phyloP scores from a whole-genome alignment of 2,888 invertebrate species.

The Kuschelorhynchus macadamiae region DNA sequence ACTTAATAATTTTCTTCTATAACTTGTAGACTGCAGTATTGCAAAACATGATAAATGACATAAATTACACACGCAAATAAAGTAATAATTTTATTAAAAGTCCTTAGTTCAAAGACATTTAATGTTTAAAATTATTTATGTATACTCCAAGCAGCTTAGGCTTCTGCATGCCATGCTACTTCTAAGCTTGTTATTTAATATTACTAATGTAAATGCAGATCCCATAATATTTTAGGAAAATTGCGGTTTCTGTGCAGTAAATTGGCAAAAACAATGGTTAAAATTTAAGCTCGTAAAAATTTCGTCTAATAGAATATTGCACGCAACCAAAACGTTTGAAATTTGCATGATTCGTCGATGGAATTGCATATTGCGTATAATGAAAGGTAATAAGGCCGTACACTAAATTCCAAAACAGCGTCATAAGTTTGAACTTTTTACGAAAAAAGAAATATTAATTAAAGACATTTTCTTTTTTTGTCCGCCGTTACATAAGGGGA shows the following conservation, averaged over 20 bases:
- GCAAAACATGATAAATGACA: no score
- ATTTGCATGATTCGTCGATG: slow-evolving; percentile 15
- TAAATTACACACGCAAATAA: no score
- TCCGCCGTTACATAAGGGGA: no score
- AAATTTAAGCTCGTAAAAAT: slow-evolving; percentile 30
- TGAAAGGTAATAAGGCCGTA: background rate
- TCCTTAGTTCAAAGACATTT: background rate
- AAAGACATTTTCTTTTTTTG: no score
- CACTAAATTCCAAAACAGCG: background rate
- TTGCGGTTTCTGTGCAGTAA: slow-evolving; percentile 24
- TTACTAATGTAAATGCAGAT: slow-evolving; percentile 24
- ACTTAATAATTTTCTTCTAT: no score
- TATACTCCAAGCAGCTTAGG: background rate
- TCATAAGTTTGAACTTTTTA: background rate
- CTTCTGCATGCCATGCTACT: slow-evolving; percentile 12
- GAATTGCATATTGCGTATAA: slow-evolving; percentile 6
- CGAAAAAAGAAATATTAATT: no score
- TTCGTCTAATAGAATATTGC: slow-evolving; percentile 20
- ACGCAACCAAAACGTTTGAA: slow-evolving; percentile 16
- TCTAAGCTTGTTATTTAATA: slow-evolving; percentile 11
- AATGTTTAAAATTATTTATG: slow-evolving; percentile 18
- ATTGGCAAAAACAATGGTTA: slow-evolving; percentile 18
- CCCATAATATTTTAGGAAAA: slow-evolving; percentile 23
- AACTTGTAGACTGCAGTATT: no score
- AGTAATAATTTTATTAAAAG: no score